phyloP scores from a whole-genome alignment of 2,113 vertebrate genomes.

The Salvelinus sp. region DNA sequence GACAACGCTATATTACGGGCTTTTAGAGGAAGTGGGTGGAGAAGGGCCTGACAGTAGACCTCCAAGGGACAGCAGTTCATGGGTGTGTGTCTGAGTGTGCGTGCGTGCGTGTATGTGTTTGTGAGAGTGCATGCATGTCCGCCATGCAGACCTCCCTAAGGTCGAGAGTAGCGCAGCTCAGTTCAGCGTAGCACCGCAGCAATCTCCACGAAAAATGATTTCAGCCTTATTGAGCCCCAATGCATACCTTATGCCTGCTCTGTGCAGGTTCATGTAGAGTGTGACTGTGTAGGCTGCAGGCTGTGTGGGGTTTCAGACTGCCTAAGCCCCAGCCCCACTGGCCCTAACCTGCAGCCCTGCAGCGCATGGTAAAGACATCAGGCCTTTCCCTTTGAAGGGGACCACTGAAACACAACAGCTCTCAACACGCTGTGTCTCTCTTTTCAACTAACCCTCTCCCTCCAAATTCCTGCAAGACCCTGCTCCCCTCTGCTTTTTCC shows the following conservation, averaged over 20 bases:
- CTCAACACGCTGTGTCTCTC: slow-evolving; percentile 60
- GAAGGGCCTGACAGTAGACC: slow-evolving; percentile 19
- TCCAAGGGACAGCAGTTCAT: neutral
- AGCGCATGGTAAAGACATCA: slow-evolving; percentile 71
- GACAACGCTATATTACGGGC: slow-evolving; percentile 45
- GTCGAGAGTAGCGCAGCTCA: neutral
- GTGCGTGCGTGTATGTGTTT: neutral
- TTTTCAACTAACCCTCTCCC: slow-evolving; percentile 52
- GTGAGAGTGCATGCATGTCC: neutral
- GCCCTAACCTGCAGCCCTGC: slow-evolving; percentile 28
- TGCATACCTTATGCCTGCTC: neutral
- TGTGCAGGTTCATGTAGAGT: neutral
- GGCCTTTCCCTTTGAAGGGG: slow-evolving; percentile 62
- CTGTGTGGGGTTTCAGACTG: neutral
- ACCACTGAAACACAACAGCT: slow-evolving; percentile 68
- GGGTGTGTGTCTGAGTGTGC: neutral
- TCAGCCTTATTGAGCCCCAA: neutral
- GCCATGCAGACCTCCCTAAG: neutral
- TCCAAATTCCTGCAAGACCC: slow-evolving; percentile 62
- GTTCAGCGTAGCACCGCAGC: neutral
- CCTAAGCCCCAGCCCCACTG: neutral
- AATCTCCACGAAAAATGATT: neutral
- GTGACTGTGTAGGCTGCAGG: neutral
- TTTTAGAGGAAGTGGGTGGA: slow-evolving; percentile 44
- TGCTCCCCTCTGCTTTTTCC: slow-evolving; percentile 67